These are phyloP conservation scores for Mesocentrotus franciscanus DNA, from an alignment of 53 echinoderm and acorn worm genomes.

Conservation along the genomic window DNA sequence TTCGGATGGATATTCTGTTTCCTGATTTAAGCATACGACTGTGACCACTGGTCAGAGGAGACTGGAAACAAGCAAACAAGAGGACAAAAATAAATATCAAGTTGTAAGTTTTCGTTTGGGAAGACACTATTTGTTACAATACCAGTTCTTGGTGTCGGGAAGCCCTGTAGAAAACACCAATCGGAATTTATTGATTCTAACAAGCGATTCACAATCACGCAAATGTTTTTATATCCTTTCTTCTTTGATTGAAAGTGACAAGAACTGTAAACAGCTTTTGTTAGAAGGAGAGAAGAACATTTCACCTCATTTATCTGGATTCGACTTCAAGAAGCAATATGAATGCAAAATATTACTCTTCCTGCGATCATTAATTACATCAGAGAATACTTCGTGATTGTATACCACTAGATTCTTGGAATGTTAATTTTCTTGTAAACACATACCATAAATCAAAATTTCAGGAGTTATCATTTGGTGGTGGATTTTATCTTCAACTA, in stretches of 20 bases:
- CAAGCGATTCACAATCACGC: constrained; percentile 39
- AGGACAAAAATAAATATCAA: constrained; percentile 36
- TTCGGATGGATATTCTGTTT: background rate
- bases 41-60: background rate
- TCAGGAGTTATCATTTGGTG: background rate
- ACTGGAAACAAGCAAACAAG: background rate
- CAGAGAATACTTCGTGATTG: background rate
- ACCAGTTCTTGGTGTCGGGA: constrained; percentile 7
- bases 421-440: constrained; percentile 22
- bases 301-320: constrained; percentile 48
- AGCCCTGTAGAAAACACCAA: background rate
- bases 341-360: background rate
- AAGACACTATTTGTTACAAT: constrained; percentile 14
- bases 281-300: background rate
- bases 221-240: constrained; percentile 27
- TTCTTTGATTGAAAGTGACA: constrained; percentile 49
- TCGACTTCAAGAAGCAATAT: constrained; percentile 40
- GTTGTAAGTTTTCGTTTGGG: constrained; percentile 40
- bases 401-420: background rate
- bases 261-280: constrained; percentile 49
- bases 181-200: constrained; percentile 39
- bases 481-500: background rate
- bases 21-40: constrained; percentile 30
- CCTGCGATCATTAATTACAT: constrained; percentile 25
- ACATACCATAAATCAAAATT: background rate